A percentile compares a stretch with the other conserved stretches of the same genome.
Conservation (phyloP, 2,888 invertebrate species). For the Aporophyla nigra region DNA sequence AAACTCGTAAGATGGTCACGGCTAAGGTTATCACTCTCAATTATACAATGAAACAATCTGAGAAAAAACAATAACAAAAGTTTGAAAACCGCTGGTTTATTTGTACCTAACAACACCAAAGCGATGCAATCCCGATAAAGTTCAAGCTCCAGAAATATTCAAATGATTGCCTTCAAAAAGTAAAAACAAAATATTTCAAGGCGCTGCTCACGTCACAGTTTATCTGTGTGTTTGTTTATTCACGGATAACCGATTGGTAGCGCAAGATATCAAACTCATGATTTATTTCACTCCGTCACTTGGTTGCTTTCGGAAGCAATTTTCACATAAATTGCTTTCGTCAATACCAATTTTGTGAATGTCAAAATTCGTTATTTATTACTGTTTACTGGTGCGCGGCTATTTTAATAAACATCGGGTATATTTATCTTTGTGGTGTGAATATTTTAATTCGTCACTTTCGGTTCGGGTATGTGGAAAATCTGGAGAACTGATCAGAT, state of each 20-base stretch:
- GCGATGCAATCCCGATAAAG: neutral
- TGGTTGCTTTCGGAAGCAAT: conserved; percentile 76
- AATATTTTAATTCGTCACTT: conserved; percentile 17
- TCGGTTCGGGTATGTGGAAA: neutral
- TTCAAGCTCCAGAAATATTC: neutral
- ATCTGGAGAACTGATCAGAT: neutral
- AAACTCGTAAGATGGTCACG: neutral
- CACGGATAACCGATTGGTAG: conserved; percentile 49
- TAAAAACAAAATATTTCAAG: neutral
- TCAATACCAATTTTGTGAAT: conserved; percentile 81
- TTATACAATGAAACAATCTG: neutral
- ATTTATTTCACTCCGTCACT: conserved; percentile 76
- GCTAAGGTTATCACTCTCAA: neutral
- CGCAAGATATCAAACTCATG: conserved; percentile 66
- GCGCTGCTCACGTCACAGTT: conserved; percentile 36
- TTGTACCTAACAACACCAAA: neutral
- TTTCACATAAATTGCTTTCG: conserved; percentile 81
- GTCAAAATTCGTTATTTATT: conserved; percentile 80
- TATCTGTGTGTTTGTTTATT: conserved; percentile 60
- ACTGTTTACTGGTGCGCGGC: conserved; percentile 72
- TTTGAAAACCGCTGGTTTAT: neutral
- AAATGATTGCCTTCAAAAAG: conserved; percentile 19
- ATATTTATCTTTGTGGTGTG: conserved; percentile 40
- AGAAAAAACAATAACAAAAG: neutral
- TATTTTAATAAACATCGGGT: conserved; percentile 53